Conservation (phyloP, 2,113 vertebrate species). For the Neopipo cinnamomea region DNA sequence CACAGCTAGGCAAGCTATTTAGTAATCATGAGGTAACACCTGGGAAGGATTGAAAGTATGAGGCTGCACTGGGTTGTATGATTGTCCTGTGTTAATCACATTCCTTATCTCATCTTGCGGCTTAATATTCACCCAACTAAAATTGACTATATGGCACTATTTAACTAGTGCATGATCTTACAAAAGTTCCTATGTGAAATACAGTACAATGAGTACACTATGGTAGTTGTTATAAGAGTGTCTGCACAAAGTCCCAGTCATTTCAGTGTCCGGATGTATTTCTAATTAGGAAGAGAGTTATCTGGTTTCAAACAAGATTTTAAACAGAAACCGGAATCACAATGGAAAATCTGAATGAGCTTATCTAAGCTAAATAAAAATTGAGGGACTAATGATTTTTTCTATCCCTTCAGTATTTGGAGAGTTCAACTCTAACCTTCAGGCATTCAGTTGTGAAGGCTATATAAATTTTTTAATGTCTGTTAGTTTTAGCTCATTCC, state of each 20-base stretch:
- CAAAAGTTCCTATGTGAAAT: background rate
- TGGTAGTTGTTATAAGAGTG: background rate
- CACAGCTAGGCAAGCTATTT: constrained; percentile 56
- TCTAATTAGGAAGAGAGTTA: background rate
- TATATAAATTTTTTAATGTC: background rate
- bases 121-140: constrained; percentile 57
- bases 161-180: background rate
- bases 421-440: background rate
- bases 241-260: background rate
- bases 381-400: background rate
- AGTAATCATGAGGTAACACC: constrained; percentile 58
- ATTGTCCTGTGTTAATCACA: constrained; percentile 42
- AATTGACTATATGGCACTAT: constrained; percentile 40
- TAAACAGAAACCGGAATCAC: background rate
- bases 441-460: background rate
- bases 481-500: background rate
- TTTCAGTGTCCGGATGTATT: background rate
- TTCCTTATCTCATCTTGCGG: constrained; percentile 42
- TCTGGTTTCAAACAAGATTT: background rate
- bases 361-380: background rate
- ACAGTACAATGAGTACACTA: background rate
- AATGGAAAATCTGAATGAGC: background rate
- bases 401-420: background rate
- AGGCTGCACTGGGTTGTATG: background rate
- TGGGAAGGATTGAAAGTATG: constrained; percentile 28